A percentile compares a stretch with the other conserved stretches of the same genome.
phyloP scores from a whole-genome alignment of 2,888 invertebrate genomes.

The Dryobota labecula region DNA sequence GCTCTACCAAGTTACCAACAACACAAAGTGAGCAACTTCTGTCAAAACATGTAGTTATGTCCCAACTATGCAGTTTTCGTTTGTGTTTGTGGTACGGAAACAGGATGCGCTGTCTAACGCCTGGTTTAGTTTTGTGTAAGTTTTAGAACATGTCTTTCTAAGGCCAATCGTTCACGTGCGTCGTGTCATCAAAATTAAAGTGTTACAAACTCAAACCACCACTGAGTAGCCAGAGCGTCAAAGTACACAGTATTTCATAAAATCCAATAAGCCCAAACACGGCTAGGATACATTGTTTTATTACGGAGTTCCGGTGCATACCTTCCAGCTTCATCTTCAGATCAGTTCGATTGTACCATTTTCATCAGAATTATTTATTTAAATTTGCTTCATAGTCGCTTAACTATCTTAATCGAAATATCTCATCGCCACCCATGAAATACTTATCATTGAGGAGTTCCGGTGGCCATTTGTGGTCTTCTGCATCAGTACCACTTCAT shows the following conservation, averaged over 20 bases:
- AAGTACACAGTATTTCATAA: neutral
- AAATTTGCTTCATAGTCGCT: too few relatives aligned
- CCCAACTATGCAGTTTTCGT: conserved; percentile 24
- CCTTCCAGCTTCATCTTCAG: too few relatives aligned
- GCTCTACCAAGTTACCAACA: neutral
- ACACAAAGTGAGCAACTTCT: conserved; percentile 33
- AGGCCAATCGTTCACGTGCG: neutral
- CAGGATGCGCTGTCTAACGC: conserved; percentile 17
- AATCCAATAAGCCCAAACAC: too few relatives aligned
- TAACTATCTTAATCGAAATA: too few relatives aligned
- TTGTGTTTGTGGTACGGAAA: conserved; percentile 26
- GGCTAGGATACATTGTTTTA: too few relatives aligned
- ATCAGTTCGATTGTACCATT: too few relatives aligned
- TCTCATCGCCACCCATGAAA: too few relatives aligned
- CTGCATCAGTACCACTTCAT: too few relatives aligned
- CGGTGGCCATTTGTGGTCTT: too few relatives aligned
- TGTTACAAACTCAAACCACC: neutral
- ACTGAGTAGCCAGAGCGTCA: neutral
- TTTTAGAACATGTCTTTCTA: neutral
- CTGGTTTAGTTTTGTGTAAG: conserved; percentile 1
- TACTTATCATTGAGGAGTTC: too few relatives aligned
- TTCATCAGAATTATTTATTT: too few relatives aligned
- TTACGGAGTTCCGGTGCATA: too few relatives aligned
- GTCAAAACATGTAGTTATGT: conserved; percentile 32
- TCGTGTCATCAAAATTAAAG: neutral